Evolutionary conservation across 2,113 vertebrate genomes (phyloP).

Genomic region (Romanogobio albipinnatus): DNA sequence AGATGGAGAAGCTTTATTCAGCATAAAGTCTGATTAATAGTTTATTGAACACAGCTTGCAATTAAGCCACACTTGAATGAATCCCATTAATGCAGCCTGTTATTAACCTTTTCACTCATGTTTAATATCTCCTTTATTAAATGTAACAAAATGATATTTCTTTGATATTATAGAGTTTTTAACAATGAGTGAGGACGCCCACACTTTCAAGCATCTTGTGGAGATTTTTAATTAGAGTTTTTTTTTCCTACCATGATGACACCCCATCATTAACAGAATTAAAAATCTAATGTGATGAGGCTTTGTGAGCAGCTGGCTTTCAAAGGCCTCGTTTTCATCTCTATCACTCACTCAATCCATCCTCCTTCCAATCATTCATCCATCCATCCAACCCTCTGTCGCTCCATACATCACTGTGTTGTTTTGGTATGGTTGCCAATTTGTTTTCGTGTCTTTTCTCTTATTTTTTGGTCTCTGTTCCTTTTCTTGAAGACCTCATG

Average conservation of each 20-base stretch:
- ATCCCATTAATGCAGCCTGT: conserved; percentile 43
- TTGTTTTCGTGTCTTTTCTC: conserved; percentile 6
- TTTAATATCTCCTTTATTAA: conserved; percentile 34
- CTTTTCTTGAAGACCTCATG: neutral
- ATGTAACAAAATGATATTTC: conserved; percentile 6
- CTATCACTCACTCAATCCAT: conserved; percentile 15
- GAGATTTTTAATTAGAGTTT: conserved; percentile 46
- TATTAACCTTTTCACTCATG: conserved; percentile 42
- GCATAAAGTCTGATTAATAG: conserved; percentile 36
- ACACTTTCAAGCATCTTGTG: conserved; percentile 5
- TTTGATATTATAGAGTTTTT: conserved; percentile 26
- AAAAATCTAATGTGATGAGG: neutral
- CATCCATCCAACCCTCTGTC: neutral
- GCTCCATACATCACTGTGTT: neutral
- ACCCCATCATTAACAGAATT: conserved; percentile 48
- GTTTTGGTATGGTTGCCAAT: conserved; percentile 17
- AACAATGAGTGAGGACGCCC: conserved; percentile 4
- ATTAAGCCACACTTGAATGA: conserved; percentile 44
- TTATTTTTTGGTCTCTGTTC: neutral
- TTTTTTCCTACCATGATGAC: neutral
- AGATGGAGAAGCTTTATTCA: conserved; percentile 34
- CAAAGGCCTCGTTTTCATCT: conserved; percentile 19
- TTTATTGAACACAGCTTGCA: conserved; percentile 54
- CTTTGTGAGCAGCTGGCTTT: conserved; percentile 41
- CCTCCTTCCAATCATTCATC: neutral